Evolutionary conservation across 2,888 invertebrate species (phyloP).

Genomic region (Ormyrus labotus): DNA sequence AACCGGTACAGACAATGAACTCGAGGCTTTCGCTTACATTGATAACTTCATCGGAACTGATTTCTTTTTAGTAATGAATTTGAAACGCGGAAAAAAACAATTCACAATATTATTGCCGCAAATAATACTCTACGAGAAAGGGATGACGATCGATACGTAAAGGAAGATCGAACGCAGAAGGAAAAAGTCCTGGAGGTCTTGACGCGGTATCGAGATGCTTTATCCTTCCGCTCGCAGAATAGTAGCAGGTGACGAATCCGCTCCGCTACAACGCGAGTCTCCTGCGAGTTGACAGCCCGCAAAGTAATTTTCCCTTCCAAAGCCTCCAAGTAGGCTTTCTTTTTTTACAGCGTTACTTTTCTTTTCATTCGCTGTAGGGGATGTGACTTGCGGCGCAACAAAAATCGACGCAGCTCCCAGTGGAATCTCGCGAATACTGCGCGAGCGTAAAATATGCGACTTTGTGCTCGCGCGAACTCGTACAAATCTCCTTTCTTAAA

Average conservation of each 20-base stretch:
- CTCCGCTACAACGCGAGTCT: not conserved
- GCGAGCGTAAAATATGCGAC: too few relatives aligned
- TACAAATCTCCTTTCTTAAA: too few relatives aligned
- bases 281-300: slow-evolving; percentile 32
- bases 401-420: slow-evolving; percentile 23
- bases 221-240: not conserved
- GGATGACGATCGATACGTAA: not conserved
- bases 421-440: too few relatives aligned
- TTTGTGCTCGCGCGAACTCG: too few relatives aligned
- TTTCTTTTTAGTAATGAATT: too few relatives aligned
- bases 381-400: slow-evolving; percentile 15
- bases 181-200: slow-evolving; percentile 6
- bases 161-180: not conserved
- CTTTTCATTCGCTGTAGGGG: slow-evolving; percentile 37
- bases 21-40: too few relatives aligned
- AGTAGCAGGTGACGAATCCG: not conserved
- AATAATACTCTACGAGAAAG: too few relatives aligned
- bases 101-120: too few relatives aligned
- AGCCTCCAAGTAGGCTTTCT: slow-evolving; percentile 32
- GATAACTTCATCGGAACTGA: too few relatives aligned
- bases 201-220: not conserved
- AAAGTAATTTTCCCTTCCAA: slow-evolving; percentile 36
- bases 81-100: too few relatives aligned
- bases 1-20: too few relatives aligned
- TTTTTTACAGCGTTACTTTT: slow-evolving; percentile 15